Base-by-base conservation (phyloP, 2,888 invertebrate species). In the Amiota communis region DNA sequence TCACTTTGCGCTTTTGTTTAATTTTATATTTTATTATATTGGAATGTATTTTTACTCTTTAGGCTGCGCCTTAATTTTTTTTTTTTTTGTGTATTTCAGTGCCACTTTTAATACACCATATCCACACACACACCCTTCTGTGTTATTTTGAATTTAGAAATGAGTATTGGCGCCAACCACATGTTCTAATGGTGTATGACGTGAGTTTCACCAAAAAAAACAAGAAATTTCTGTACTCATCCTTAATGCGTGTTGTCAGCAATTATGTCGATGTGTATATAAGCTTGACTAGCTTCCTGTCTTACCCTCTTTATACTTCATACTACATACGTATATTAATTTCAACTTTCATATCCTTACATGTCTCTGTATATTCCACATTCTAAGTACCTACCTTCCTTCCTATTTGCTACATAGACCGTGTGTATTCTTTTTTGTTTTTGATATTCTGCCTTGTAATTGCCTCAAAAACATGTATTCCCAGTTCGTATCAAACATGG, bases 171-270 rank as follows among this genome's bases (percentile, higher is more conserved):
- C 53, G 63, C 10, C 10, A 15, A 10, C 20, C 20, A 11, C n/a
- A 13, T 49, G 0, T 36, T 36, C 20, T 57, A 13, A n/a, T 57
- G 20, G 47, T 8, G 69, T 23, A 13, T 36, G 36, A 36, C 36
- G 36, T 36, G 3, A 46, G 11, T 47, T 1, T 59, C 12, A 12
- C 12, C 17, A 59, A 59, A 59, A 59, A 17, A 17, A 59, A 59
- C 23, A 3, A 53, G n/a, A 13, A 17, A 20, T 64, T 9, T 20
- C 49, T 53, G n/a, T 57, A 47, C 11, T 53, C 48, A 53, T 70
- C 56, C 61, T 70, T 77, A 80, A 79, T 80, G 80, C 74, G 47
- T 75, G 80, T 80, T 80, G 80, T 80, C 80, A 80, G 80, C 80
- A 80, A 80, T 80, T 80, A 80, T 79, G 80, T 80, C 77, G 80